These are phyloP conservation scores for Apocrypta bakeri DNA, from an alignment of 1,140 invertebrate species.

Conservation along the genomic window DNA sequence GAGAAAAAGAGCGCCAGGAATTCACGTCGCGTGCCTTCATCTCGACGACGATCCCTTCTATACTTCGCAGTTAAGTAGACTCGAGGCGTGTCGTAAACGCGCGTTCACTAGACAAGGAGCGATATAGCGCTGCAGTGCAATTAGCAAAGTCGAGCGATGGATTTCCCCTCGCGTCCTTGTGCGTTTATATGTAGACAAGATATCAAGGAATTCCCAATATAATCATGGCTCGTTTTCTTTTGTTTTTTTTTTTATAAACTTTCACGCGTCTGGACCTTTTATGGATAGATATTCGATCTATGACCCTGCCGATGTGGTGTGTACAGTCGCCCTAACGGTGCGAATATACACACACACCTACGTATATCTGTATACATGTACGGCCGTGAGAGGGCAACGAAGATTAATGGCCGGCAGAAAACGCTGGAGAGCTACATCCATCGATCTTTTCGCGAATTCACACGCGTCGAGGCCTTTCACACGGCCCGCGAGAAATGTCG, in stretches of 20 bases:
- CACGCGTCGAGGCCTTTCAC: no score
- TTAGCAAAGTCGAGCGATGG: no score
- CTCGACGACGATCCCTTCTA: conserved; percentile 10
- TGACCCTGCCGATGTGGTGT: no score
- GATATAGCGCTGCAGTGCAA: no score
- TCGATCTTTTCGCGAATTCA: conserved; percentile 34
- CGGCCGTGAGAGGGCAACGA: background rate
- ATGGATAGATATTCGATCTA: background rate
- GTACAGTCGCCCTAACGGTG: no score
- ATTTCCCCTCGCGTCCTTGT: no score
- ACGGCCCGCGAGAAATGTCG: conserved; percentile 16
- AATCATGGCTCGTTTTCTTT: no score
- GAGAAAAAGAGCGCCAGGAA: background rate
- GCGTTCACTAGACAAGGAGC: no score
- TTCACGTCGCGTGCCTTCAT: conserved; percentile 28
- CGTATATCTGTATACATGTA: background rate
- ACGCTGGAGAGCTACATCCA: background rate
- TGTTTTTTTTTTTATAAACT: no score
- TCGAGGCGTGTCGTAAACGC: background rate
- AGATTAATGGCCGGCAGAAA: conserved; percentile 33
- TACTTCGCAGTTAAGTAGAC: conserved; percentile 8
- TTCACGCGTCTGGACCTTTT: background rate
- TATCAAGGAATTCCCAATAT: no score
- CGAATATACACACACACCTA: no score
- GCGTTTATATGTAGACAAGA: no score